Evolutionary conservation across 2,888 invertebrate genomes (phyloP), one percentile per base, ranked within the genome.

Genomic region (Ctenicera cuprea): DNA sequence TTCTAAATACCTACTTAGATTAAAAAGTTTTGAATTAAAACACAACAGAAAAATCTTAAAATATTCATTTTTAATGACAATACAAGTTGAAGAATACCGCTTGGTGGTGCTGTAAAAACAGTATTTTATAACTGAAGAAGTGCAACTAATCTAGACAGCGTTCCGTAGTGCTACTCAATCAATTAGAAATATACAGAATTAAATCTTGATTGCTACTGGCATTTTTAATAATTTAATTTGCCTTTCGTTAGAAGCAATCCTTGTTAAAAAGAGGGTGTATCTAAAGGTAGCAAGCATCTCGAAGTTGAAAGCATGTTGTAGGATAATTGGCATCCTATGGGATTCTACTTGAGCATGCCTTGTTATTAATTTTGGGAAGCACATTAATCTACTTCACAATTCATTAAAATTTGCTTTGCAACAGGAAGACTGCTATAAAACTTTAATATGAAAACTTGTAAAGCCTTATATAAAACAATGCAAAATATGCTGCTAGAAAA

Each of bases 261-360:
- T 48, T 16, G 14, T 4, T 16, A 16, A 11, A 20, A 18, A 18
- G 9, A 38, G 18, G 64, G 64, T 33, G 52, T 74, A 73, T 73
- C 75, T 65, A 62, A 77, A 79, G 76, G 75, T 76, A 74, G 75
- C 73, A 66, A 33, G 73, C 62, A 79, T 74, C 74, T 76, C 67
- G 50, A 74, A 76, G 73, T 76, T 73, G 74, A 72, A 69, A 75
- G 70, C 77, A 73, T 74, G 78, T 77, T 79, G 73, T 68, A 65
- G 77, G 73, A 79, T 80, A 80, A 80, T 80, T 80, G 78, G 76
- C 70, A 65, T 78, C 80, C 80, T 76, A 74, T 66, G 78, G 77
- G 79, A 77, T 62, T 63, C 59, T 71, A 66, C 77, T 73, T 75
- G 74, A 80, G 79, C 72, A 80, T 71, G 69, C 76, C 76, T 75